Evolutionary conservation across 1,140 invertebrate genomes (phyloP).

Genomic region (Pseudomyrmex concolor): DNA sequence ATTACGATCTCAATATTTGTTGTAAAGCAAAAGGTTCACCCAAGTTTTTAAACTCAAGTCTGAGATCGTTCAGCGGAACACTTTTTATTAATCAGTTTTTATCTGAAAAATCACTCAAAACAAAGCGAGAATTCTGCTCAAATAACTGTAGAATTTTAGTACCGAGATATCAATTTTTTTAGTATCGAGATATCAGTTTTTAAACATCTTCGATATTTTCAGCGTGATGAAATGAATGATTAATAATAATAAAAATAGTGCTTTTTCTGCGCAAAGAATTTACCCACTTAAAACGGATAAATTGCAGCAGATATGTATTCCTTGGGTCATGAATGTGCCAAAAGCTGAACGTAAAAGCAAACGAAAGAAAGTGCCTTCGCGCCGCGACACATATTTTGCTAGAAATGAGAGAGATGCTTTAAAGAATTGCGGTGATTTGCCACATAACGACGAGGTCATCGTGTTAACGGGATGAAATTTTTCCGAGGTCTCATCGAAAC

Average conservation of each 20-base stretch:
- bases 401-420: not conserved
- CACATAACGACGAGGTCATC: constrained; percentile 58
- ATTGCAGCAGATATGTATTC: not conserved
- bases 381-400: constrained; percentile 8
- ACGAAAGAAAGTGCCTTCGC: constrained; percentile 18
- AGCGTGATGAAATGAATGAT: not conserved
- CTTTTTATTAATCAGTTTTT: too few relatives aligned
- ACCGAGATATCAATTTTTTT: too few relatives aligned
- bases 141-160: too few relatives aligned
- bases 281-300: not conserved
- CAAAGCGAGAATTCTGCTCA: too few relatives aligned
- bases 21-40: too few relatives aligned
- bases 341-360: constrained; percentile 16
- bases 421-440: constrained; percentile 57
- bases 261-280: not conserved
- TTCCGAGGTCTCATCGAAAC: constrained; percentile 54
- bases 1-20: not conserved
- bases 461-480: constrained; percentile 68
- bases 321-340: not conserved
- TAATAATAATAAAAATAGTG: not conserved
- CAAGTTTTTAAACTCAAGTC: too few relatives aligned
- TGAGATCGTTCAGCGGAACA: too few relatives aligned
- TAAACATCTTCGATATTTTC: not conserved
- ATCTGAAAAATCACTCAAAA: too few relatives aligned
- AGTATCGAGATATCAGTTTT: too few relatives aligned